Conservation (phyloP, 64 coral and sea anemone species). For the Actinia tenebrosa region DNA sequence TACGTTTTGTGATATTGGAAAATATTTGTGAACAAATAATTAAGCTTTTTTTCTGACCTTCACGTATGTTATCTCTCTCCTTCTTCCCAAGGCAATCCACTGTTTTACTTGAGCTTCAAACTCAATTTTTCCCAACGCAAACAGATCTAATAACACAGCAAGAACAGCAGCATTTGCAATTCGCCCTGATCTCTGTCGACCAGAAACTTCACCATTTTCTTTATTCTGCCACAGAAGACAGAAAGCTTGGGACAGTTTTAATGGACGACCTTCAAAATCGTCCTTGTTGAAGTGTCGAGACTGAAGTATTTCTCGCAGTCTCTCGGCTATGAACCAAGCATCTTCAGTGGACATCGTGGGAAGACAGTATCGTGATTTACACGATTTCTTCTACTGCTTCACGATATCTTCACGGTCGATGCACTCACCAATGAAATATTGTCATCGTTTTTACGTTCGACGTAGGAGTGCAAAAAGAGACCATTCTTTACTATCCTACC, state of each 20-base stretch:
- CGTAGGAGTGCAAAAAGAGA: neutral
- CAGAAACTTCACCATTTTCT: conserved; percentile 43
- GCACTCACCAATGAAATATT: neutral
- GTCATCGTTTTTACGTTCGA: neutral
- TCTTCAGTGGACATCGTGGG: conserved; percentile 26
- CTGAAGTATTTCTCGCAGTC: neutral
- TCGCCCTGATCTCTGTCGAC: conserved; percentile 38
- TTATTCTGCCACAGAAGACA: conserved; percentile 68
- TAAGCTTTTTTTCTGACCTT: neutral
- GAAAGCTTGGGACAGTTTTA: conserved; percentile 65
- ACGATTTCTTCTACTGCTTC: neutral
- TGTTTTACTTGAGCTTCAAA: conserved; percentile 52
- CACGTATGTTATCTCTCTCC: conserved; percentile 24
- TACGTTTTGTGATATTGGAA: too few relatives aligned
- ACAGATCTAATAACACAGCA: conserved; percentile 34
- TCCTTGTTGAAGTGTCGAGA: conserved; percentile 16
- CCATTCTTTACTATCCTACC: neutral
- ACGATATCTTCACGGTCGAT: neutral
- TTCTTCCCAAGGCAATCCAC: conserved; percentile 33
- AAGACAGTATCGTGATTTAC: neutral
- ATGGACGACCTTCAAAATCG: neutral
- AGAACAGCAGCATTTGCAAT: conserved; percentile 35
- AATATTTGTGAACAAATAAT: too few relatives aligned
- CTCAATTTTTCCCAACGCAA: conserved; percentile 46
- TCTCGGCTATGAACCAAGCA: conserved; percentile 20